Conservation (phyloP, 64 coral and sea anemone species). For the Montipora foliosa region DNA sequence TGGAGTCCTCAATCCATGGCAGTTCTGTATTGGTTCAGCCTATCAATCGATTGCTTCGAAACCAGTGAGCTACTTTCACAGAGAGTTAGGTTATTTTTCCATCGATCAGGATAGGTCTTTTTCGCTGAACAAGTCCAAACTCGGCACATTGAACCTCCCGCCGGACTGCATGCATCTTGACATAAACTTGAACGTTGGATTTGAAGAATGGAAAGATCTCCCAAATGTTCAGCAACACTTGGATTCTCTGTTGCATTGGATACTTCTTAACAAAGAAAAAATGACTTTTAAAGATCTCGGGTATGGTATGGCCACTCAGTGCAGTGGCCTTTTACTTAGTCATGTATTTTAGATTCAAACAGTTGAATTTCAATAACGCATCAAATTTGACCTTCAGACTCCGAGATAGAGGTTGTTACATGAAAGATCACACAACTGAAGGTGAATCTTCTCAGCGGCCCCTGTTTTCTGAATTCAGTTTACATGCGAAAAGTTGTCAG, state of each 20-base stretch:
- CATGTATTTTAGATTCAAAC: no score
- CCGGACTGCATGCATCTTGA: background rate
- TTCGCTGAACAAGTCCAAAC: background rate
- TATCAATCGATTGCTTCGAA: background rate
- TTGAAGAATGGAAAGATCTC: conserved; percentile 8
- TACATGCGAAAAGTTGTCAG: no score
- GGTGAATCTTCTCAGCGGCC: no score
- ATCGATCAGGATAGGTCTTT: conserved; percentile 19
- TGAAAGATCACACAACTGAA: no score
- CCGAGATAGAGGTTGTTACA: no score
- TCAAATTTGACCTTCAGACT: no score
- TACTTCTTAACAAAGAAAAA: conserved; percentile 12
- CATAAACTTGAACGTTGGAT: conserved; percentile 36
- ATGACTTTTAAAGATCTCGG: conserved; percentile 10
- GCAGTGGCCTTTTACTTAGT: no score
- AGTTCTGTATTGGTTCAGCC: conserved; percentile 16
- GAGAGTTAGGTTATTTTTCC: conserved; percentile 22
- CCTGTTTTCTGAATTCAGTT: no score
- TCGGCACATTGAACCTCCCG: background rate
- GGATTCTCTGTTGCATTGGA: conserved; percentile 41
- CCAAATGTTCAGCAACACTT: conserved; percentile 45
- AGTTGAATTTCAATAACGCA: no score
- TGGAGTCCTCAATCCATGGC: background rate
- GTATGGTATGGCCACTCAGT: background rate
- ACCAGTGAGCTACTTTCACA: conserved; percentile 5